Base-by-base conservation (phyloP, 2,113 vertebrate species). In the Deroptyus accipitrinus region DNA sequence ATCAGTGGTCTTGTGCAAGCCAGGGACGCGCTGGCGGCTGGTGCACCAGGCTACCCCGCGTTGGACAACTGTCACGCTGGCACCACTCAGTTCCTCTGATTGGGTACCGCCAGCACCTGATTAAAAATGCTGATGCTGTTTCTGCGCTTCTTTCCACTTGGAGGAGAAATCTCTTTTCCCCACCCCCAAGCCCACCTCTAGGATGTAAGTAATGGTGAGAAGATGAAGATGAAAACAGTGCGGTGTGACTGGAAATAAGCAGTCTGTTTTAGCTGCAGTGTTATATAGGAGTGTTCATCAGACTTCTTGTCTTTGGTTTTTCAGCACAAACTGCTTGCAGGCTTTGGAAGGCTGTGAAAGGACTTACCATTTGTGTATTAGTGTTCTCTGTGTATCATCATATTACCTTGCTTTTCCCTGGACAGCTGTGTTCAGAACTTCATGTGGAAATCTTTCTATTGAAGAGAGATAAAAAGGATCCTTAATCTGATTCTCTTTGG, bases 51-150 rank as follows among this genome's bases (percentile, higher is more conserved):
- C 94, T 97, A 95, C 97, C 83, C 63, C 92, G 84, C 46, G 94
- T 69, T 83, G 94, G 96, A 94, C 95, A 86, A 41, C 83, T 95
- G 98, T 97, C 98, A 93, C 49, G 49, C 96, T 95, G 97, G 96
- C 97, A 93, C 95, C 95, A 2, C 80, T 91, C 96, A 37, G 91
- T 48, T 91, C 93, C 96, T 94, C 97, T 90, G 97, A 98, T 98
- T 99, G 99, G 99, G 96, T 94, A 83, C 94, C 95, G 90, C 83
- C 92, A 74, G 92, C 69, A 73, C 92, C 98, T 94, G 97, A 97
- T 98, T 90, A 94, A 94, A 98, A 98, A 98, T 98, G 91, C 98
- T 95, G 97, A 98, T 97, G 97, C 96, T 39, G 97, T 95, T 72
- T 66, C 93, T 94, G 95, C 3, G 67, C 95, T 96, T 96, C 97